Conservation (phyloP, 2,888 invertebrate genomes). For the Trachelus stipa region DNA sequence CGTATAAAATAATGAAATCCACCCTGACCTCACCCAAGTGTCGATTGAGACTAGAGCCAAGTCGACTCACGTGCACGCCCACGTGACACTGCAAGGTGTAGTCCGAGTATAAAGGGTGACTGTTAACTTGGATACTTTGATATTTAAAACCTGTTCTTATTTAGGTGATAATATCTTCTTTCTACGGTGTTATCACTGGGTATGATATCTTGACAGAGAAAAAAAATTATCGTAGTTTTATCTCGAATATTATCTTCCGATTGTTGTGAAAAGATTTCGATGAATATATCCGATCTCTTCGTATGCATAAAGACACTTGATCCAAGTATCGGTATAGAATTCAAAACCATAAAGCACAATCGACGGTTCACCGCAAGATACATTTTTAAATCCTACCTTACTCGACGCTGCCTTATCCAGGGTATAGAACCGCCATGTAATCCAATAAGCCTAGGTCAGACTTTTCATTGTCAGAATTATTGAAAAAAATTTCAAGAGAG, state of each 20-base stretch:
- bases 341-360: not conserved
- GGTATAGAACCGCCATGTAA: not conserved
- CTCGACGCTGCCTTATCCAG: not conserved
- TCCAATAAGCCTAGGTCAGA: not conserved
- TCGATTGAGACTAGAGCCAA: conserved; percentile 27
- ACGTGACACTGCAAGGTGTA: conserved; percentile 23
- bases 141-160: not conserved
- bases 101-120: not conserved
- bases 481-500: not conserved
- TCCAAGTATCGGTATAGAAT: not conserved
- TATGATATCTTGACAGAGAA: not conserved
- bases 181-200: not conserved
- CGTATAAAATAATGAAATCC: conserved; percentile 26
- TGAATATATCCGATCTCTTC: not conserved
- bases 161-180: not conserved
- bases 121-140: not conserved
- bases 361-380: not conserved
- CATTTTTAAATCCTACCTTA: not conserved
- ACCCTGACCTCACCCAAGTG: conserved; percentile 46
- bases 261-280: not conserved
- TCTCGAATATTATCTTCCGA: not conserved
- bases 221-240: not conserved
- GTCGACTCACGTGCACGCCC: conserved; percentile 40
- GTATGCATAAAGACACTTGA: not conserved
- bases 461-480: not conserved